These are phyloP conservation scores for Drosophila neotestacea DNA, from an alignment of 2,888 invertebrate genomes.

Conservation along the genomic window DNA sequence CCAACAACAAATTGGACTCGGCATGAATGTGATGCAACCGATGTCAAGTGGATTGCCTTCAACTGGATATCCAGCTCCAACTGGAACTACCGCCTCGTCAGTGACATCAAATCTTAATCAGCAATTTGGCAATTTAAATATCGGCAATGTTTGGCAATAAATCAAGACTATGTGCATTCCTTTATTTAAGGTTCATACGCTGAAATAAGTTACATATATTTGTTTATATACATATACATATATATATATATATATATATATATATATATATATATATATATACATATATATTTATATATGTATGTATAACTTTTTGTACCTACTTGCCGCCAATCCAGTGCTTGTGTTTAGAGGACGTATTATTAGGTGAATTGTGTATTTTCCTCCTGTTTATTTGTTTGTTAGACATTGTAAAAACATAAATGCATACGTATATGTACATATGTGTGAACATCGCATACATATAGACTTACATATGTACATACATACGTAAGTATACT, in stretches of 20 bases:
- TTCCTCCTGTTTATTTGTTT: slow-evolving; percentile 51
- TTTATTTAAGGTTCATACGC: slow-evolving; percentile 32
- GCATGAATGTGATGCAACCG: slow-evolving; percentile 71
- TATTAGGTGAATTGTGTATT: slow-evolving; percentile 67
- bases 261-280: slow-evolving; percentile 22
- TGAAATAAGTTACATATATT: slow-evolving; percentile 30
- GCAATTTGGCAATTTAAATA: slow-evolving; percentile 85
- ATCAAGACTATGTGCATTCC: slow-evolving; percentile 47
- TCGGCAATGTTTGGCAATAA: slow-evolving; percentile 86
- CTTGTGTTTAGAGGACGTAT: slow-evolving; percentile 54
- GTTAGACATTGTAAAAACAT: slow-evolving; percentile 50
- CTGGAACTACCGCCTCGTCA: slow-evolving; percentile 63
- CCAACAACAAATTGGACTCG: slow-evolving; percentile 58
- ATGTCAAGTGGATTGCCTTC: slow-evolving; percentile 51
- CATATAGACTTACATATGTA: slow-evolving; percentile 4
- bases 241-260: slow-evolving; percentile 29
- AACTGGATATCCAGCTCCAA: slow-evolving; percentile 50
- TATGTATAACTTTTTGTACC: slow-evolving; percentile 54
- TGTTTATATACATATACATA: slow-evolving; percentile 6
- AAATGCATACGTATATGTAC: slow-evolving; percentile 30
- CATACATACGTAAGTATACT: slow-evolving; percentile 16
- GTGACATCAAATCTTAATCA: slow-evolving; percentile 83
- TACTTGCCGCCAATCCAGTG: slow-evolving; percentile 60
- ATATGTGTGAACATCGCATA: slow-evolving; percentile 16
- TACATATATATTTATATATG: slow-evolving; percentile 23